phyloP scores from a whole-genome alignment of 2,888 invertebrate species.

The Patella caerulea region DNA sequence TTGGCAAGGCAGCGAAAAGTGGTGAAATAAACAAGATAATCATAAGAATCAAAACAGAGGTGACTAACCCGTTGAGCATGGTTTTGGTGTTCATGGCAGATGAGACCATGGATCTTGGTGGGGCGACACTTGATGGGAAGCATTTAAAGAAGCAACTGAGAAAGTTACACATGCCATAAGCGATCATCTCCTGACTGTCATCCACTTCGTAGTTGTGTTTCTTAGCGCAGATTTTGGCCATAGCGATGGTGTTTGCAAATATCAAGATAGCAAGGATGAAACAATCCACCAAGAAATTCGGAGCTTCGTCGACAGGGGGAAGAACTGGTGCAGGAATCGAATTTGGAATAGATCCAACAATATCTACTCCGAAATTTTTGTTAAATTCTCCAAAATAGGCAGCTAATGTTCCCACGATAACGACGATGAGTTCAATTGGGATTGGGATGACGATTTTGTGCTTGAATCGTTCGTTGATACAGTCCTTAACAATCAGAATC shows the following conservation, averaged over 20 bases:
- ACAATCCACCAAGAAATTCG: conserved; percentile 58
- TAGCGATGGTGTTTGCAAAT: conserved; percentile 68
- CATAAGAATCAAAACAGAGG: conserved; percentile 60
- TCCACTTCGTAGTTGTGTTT: conserved; percentile 71
- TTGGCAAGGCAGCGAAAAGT: conserved; percentile 65
- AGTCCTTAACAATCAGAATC: conserved; percentile 63
- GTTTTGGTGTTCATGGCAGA: conserved; percentile 66
- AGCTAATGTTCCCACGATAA: conserved; percentile 58
- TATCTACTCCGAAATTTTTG: conserved; percentile 45
- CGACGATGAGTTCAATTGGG: conserved; percentile 69
- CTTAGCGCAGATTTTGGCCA: conserved; percentile 71
- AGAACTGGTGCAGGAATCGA: conserved; percentile 61
- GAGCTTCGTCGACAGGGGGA: conserved; percentile 54
- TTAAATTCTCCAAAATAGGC: conserved; percentile 56
- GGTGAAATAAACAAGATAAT: conserved; percentile 65
- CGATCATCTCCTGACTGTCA: conserved; percentile 72
- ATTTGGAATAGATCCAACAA: conserved; percentile 60
- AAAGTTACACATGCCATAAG: conserved; percentile 70
- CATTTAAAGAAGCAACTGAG: conserved; percentile 70
- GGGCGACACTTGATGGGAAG: conserved; percentile 71
- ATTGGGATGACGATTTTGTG: conserved; percentile 66
- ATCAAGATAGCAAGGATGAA: conserved; percentile 66
- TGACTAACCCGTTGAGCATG: conserved; percentile 59
- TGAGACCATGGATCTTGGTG: conserved; percentile 66
- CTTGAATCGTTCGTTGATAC: conserved; percentile 66